Evolutionary conservation across 1,140 invertebrate genomes (phyloP).

Genomic region (Uloborus diversus): DNA sequence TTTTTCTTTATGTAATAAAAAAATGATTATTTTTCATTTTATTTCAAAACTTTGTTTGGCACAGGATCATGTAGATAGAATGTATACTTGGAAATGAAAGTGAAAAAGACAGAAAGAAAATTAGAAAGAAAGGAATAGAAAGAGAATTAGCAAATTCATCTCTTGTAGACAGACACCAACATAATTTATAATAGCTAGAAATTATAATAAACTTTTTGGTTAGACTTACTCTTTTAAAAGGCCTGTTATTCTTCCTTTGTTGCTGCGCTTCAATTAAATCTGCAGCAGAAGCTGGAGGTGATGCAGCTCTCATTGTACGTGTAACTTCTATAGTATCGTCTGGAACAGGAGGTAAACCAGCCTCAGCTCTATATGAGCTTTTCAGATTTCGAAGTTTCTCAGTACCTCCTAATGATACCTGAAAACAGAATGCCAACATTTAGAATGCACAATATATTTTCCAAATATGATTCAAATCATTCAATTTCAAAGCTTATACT

Average conservation of each 20-base stretch:
- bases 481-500: too few relatives aligned
- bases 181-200: too few relatives aligned
- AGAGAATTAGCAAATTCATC: neutral
- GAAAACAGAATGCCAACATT: neutral
- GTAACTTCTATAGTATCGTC: constrained; percentile 96
- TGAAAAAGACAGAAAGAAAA: neutral
- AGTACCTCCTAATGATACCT: constrained; percentile 87
- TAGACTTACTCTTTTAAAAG: constrained; percentile 71
- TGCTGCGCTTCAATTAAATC: constrained; percentile 91
- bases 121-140: neutral
- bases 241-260: constrained; percentile 73
- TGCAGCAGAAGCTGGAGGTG: constrained; percentile 90
- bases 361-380: constrained; percentile 75
- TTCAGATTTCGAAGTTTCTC: constrained; percentile 81
- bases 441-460: too few relatives aligned
- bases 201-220: too few relatives aligned
- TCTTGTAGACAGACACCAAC: too few relatives aligned
- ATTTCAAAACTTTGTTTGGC: too few relatives aligned
- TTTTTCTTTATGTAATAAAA: too few relatives aligned
- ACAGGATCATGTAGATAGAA: too few relatives aligned
- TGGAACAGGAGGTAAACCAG: constrained; percentile 77
- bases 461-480: too few relatives aligned
- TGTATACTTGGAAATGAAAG: constrained; percentile 8
- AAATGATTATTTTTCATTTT: too few relatives aligned
- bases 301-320: constrained; percentile 90